A percentile compares a stretch with the other conserved stretches of the same genome.
These are phyloP conservation scores for Tangara arthus DNA, from an alignment of 2,797 vertebrate genomes.

Conservation along the genomic window DNA sequence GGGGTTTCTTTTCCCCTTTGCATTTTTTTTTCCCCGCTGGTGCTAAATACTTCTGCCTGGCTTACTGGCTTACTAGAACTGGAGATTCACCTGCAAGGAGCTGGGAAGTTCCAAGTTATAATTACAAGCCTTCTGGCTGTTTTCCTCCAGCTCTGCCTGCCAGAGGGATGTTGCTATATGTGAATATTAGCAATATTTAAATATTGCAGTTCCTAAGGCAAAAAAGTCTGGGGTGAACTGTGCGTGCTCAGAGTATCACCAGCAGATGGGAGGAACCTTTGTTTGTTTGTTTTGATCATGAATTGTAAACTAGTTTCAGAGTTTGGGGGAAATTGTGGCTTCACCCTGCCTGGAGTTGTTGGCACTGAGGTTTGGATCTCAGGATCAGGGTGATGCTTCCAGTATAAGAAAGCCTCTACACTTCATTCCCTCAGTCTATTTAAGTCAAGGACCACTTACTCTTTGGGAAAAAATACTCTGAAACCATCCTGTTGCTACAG, in stretches of 20 bases:
- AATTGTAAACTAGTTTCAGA: background rate
- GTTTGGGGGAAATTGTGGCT: background rate
- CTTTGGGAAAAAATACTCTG: background rate
- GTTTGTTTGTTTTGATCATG: conserved; percentile 24
- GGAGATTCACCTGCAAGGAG: background rate
- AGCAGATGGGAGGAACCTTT: conserved; percentile 1
- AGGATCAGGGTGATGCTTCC: background rate
- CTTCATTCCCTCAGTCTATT: background rate
- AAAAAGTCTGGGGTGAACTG: background rate
- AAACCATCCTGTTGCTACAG: background rate
- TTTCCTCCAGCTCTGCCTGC: background rate
- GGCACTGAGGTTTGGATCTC: background rate
- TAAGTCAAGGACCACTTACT: background rate
- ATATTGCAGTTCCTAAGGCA: conserved; percentile 24
- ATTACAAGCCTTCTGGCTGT: background rate
- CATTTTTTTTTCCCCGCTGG: background rate
- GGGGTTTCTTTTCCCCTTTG: background rate
- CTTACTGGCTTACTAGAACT: background rate
- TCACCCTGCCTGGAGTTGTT: background rate
- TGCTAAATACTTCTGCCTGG: background rate
- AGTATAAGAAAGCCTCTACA: background rate
- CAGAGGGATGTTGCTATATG: background rate
- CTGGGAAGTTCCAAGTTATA: background rate
- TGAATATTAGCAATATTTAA: conserved; percentile 24
- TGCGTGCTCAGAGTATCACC: background rate